Percentiles rank a stretch among this genome's conserved stretches.
phyloP scores from a whole-genome alignment of 2,888 invertebrate genomes.

The Tachina grossa region DNA sequence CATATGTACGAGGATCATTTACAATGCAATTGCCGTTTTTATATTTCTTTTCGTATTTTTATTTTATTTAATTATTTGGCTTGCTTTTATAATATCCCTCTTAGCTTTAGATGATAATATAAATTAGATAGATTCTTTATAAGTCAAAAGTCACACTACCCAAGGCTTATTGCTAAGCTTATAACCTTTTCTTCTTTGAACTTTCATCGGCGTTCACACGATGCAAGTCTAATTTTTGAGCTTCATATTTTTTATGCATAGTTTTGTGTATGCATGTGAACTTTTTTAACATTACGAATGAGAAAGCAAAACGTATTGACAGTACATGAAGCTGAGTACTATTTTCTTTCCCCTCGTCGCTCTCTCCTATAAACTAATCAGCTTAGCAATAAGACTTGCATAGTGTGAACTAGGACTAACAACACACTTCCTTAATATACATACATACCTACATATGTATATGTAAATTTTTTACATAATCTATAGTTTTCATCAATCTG shows the following conservation, averaged over 20 bases:
- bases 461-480: constrained; percentile 15
- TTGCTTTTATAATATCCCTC: constrained; percentile 34
- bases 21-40: background rate
- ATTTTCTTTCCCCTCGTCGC: too few species aligned
- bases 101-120: constrained; percentile 34
- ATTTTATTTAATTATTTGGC: constrained; percentile 32
- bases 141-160: background rate
- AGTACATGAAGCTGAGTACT: too few species aligned
- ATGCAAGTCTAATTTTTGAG: too few species aligned
- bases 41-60: constrained; percentile 5
- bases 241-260: too few species aligned
- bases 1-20: background rate
- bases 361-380: too few species aligned
- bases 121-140: constrained; percentile 8
- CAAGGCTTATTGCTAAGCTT: too few species aligned
- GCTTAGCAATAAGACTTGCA: too few species aligned
- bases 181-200: too few species aligned
- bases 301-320: too few species aligned
- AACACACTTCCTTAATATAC: constrained; percentile 3
- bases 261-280: too few species aligned
- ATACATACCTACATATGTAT: background rate
- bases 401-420: background rate
- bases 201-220: too few species aligned
- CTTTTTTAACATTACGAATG: too few species aligned
- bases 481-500: constrained; percentile 21